Evolutionary conservation across 2,797 vertebrate genomes (phyloP), one percentile per base, ranked within the genome.

Genomic region (Acipenser transmontanus): DNA sequence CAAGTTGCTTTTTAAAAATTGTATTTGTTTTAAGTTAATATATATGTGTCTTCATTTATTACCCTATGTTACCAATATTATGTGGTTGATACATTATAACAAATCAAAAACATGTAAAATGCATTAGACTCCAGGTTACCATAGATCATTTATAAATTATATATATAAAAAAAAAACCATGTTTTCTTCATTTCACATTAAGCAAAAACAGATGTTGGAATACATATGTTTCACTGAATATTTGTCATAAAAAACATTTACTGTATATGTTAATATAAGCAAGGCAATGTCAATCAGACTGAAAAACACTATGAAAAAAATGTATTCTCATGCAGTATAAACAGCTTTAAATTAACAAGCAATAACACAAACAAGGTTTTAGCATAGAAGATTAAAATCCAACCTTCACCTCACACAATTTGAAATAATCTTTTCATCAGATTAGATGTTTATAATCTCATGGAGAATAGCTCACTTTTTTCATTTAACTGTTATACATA

Each of bases 391-490:
- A 50, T 66, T 67, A 71, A 64, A 62, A 59, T 49, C 50, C 47
- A 49, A 65, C 50, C 65, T 49, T 51, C 8, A 9, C 14, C 17
- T 70, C 64, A 34, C 64, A 62, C 56, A 66, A 63, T 61, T 48
- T 63, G 64, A 49, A 72, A 65, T 72, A 9, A 66, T 64, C 62
- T 54, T 67, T 47, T 50, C 17, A 48, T 66, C 61, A 64, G 59
- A 65, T 63, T 66, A 54, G 49, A 51, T 63, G 59, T 62, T 57
- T 56, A 62, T 13, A 52, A 49, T 59, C 50, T 50, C 14, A 56
- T 49, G 51, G 17, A 67, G 67, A 71, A 13, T 12, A 50, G 54
- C 57, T 63, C 61, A 48, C 7, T 67, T 66, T 63, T 66, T 65
- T 50, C 52, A 66, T 63, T 66, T 50, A n/a, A 62, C 59, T 20